Evolutionary conservation across 2,113 vertebrate genomes (phyloP).

Genomic region (Origma solitaria): DNA sequence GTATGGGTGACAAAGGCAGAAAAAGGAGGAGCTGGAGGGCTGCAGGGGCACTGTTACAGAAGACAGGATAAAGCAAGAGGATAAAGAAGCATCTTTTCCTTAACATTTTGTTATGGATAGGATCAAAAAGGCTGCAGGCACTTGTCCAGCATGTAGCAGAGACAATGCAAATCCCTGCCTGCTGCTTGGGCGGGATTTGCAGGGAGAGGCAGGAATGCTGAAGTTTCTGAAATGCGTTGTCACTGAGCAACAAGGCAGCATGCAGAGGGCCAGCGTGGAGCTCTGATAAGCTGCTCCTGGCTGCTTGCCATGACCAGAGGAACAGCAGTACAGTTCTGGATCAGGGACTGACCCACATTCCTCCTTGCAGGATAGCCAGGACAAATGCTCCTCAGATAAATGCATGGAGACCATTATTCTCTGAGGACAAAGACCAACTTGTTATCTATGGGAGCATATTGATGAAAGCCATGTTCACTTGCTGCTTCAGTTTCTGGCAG

Average conservation of each 20-base stretch:
- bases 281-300: constrained; percentile 15
- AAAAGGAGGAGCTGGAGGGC: background rate
- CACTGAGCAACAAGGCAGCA: background rate
- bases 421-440: background rate
- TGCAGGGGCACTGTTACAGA: background rate
- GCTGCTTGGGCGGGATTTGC: background rate
- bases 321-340: background rate
- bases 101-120: background rate
- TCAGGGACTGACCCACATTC: constrained; percentile 42
- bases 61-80: background rate
- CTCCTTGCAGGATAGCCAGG: background rate
- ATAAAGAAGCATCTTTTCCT: background rate
- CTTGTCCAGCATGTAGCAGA: background rate
- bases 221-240: background rate
- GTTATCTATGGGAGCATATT: background rate
- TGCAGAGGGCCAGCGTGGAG: background rate
- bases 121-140: background rate
- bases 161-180: background rate
- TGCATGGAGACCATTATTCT: background rate
- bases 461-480: background rate
- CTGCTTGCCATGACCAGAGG: background rate
- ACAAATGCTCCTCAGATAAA: background rate
- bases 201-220: background rate
- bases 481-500: background rate
- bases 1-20: background rate